These are phyloP conservation scores for Drosophila arawakana DNA, from an alignment of 1,140 invertebrate species.

Conservation along the genomic window DNA sequence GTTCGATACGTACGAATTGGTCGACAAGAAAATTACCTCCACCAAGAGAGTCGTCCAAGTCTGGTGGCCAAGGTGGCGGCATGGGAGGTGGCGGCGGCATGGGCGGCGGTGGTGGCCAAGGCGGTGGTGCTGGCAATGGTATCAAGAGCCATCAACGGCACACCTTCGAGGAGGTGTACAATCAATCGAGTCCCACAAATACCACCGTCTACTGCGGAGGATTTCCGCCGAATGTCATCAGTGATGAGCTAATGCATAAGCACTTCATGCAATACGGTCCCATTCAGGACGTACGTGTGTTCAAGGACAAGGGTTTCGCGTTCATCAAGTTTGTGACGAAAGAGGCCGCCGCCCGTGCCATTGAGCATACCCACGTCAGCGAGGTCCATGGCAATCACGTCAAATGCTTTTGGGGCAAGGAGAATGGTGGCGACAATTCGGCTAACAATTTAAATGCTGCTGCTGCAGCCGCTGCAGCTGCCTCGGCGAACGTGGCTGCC, in stretches of 20 bases:
- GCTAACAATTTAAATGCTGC: constrained; percentile 75
- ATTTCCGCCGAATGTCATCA: constrained; percentile 95
- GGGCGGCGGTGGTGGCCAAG: constrained; percentile 42
- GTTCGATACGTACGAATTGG: constrained; percentile 99
- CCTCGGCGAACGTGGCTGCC: constrained; percentile 72
- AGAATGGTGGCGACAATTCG: constrained; percentile 85
- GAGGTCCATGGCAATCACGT: constrained; percentile 98
- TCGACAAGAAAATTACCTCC: constrained; percentile 97
- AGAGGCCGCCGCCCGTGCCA: constrained; percentile 98
- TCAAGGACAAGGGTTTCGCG: constrained; percentile 99
- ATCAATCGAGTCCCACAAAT: constrained; percentile 98
- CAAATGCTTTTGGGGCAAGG: constrained; percentile 99
- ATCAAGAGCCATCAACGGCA: constrained; percentile 86
- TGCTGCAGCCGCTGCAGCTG: constrained; percentile 59
- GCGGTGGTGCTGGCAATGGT: constrained; percentile 60
- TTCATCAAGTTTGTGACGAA: constrained; percentile 99
- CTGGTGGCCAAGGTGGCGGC: constrained; percentile 83
- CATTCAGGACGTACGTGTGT: constrained; percentile 98
- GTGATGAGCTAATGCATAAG: constrained; percentile 97
- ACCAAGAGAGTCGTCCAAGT: constrained; percentile 86
- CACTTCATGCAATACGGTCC: constrained; percentile 97
- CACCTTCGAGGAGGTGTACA: constrained; percentile 94
- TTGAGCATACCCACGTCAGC: constrained; percentile 98
- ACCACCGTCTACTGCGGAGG: constrained; percentile 99
- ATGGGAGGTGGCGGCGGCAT: constrained; percentile 38